These are phyloP conservation scores for Danio albolineatus DNA, from an alignment of 2,797 vertebrate genomes.

Conservation along the genomic window DNA sequence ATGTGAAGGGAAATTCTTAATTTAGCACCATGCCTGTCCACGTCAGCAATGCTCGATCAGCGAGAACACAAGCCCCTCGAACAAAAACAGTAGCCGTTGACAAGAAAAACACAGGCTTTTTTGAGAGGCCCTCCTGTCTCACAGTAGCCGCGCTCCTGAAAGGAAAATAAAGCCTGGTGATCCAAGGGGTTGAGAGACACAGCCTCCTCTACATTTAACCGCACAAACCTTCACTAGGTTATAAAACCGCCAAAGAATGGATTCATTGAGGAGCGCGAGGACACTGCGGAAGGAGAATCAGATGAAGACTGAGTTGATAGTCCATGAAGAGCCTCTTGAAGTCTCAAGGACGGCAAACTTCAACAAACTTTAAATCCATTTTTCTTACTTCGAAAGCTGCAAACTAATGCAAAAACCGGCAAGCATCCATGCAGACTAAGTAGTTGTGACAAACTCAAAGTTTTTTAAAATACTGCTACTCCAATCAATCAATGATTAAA, in stretches of 20 bases:
- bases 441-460: too few relatives aligned
- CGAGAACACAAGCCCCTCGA: slow-evolving; percentile 59
- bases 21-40: slow-evolving; percentile 50
- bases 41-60: slow-evolving; percentile 61
- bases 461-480: not conserved
- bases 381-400: not conserved
- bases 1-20: slow-evolving; percentile 53
- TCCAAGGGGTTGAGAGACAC: slow-evolving; percentile 60
- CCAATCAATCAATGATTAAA: not conserved
- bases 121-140: slow-evolving; percentile 63
- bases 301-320: slow-evolving; percentile 11
- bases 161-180: slow-evolving; percentile 73
- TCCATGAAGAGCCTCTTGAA: slow-evolving; percentile 8
- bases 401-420: too few relatives aligned
- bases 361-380: slow-evolving; percentile 6
- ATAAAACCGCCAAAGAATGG: slow-evolving; percentile 57
- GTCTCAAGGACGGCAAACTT: slow-evolving; percentile 24
- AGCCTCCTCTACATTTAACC: slow-evolving; percentile 60
- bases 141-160: slow-evolving; percentile 65
- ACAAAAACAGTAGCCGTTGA: slow-evolving; percentile 76
- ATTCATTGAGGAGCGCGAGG: slow-evolving; percentile 33
- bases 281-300: slow-evolving; percentile 27
- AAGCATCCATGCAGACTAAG: too few relatives aligned
- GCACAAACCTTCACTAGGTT: slow-evolving; percentile 60
- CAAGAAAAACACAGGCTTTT: slow-evolving; percentile 73